Evolutionary conservation across 1,140 invertebrate genomes (phyloP), one percentile per base, ranked within the genome.

Genomic region (Gonatopus flavifemur): DNA sequence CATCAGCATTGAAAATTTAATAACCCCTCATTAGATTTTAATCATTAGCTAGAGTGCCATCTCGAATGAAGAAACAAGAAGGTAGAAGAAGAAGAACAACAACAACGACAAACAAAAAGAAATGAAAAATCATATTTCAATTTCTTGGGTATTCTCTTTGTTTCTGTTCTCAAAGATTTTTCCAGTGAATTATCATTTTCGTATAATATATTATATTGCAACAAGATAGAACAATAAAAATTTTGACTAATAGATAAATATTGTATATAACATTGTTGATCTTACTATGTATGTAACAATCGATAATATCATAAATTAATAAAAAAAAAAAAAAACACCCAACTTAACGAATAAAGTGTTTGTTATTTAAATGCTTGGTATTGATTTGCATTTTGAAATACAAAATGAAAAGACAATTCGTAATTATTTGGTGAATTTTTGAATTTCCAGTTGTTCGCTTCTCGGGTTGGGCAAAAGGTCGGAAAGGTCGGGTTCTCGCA

Each of bases 251-350:
- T 53, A 52, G 69, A 52, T 33, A 58, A 64, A 66, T 55, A 63
- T 59, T 76, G 70, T 76, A 76, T 33, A 76, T 76, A 76, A 63
- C 64, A 66, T 67, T 73, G 70, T 76, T 76, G 61, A 69, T 67
- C 64, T 72, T 71, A 71, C 64, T 64, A 67, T 53, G 45, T 57
- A 66, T 73, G 69, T 73, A 73, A 73, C 69, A 73, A 64, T 69
- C 66, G n/a, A 72, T 69, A 70, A 74, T 76, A 69, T n/a, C n/a
- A n/a, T n/a, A n/a, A n/a, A n/a, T n/a, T n/a, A n/a, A n/a, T 55
- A 62, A 66, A 59, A 67, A 60, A 55, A 62, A 57, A 50, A 63
- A 58, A 66, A 55, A 64, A 66, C 63, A 66, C 65, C 62, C 69
- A 70, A 70, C 57, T 68, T 70, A 67, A 69, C 62, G 21, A 37